These are phyloP conservation scores for Anorthoa munda DNA, from an alignment of 2,888 invertebrate genomes.

Conservation along the genomic window DNA sequence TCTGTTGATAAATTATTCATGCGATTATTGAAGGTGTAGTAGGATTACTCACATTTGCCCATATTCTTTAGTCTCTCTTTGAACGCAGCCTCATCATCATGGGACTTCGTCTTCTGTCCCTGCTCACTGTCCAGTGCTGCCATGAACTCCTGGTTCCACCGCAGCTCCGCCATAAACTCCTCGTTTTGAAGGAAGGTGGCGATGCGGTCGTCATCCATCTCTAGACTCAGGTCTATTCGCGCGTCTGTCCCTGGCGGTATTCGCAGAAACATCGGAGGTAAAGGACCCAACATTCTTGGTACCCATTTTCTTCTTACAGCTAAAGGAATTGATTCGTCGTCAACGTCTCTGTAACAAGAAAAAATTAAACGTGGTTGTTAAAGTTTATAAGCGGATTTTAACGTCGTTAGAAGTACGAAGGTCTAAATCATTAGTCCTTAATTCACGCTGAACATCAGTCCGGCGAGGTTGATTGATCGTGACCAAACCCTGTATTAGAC, in stretches of 20 bases:
- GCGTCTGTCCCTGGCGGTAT: conserved; percentile 89
- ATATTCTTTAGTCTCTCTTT: conserved; percentile 95
- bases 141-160: conserved; percentile 97
- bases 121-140: conserved; percentile 95
- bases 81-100: conserved; percentile 93
- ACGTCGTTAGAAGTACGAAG: not conserved
- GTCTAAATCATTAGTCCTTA: not conserved
- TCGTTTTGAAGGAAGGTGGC: conserved; percentile 97
- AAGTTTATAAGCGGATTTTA: not conserved
- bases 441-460: too few relatives aligned
- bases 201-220: conserved; percentile 96
- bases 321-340: conserved; percentile 86
- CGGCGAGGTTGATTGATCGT: not conserved
- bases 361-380: not conserved
- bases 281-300: conserved; percentile 94
- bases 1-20: not conserved
- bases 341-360: conserved; percentile 80
- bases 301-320: conserved; percentile 93
- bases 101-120: conserved; percentile 86
- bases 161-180: conserved; percentile 96
- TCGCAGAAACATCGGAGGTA: conserved; percentile 95
- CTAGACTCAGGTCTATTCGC: conserved; percentile 87
- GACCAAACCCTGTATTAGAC: not conserved
- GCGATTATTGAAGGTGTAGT: not conserved
- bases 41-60: conserved; percentile 93